Percentiles rank a stretch among this genome's conserved stretches.
Conservation (phyloP, 1,140 invertebrate genomes). For the Popillia japonica region DNA sequence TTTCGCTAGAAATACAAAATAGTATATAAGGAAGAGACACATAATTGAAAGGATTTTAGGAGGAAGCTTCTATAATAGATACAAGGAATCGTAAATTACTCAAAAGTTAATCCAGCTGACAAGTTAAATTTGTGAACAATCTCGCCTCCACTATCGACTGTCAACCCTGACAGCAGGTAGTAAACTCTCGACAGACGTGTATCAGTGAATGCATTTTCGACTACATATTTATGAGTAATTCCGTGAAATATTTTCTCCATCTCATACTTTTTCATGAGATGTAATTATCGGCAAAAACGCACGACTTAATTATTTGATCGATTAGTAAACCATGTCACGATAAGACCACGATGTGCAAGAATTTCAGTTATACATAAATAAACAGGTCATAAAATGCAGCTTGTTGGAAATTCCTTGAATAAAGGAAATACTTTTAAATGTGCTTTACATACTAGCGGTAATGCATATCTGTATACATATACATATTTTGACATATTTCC, state of each 20-base stretch:
- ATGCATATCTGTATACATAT: neutral
- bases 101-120: slow-evolving; percentile 1
- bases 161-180: slow-evolving; percentile 21
- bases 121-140: slow-evolving; percentile 5
- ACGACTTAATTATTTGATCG: neutral
- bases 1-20: neutral
- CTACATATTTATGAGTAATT: neutral
- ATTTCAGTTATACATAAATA: neutral
- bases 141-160: neutral
- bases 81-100: slow-evolving; percentile 10
- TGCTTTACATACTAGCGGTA: neutral
- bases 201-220: neutral
- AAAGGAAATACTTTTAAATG: slow-evolving; percentile 25
- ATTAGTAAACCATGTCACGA: slow-evolving; percentile 16
- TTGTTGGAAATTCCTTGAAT: slow-evolving; percentile 5
- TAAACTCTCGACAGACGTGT: neutral
- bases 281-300: neutral
- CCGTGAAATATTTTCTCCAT: neutral
- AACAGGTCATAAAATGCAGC: neutral
- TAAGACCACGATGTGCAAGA: neutral
- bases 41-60: neutral
- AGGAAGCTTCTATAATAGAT: neutral
- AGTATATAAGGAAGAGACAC: neutral
- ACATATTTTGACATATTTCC: neutral
- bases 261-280: neutral